Evolutionary conservation across 2,797 vertebrate genomes (phyloP).

Genomic region (Sparidentex hasta): DNA sequence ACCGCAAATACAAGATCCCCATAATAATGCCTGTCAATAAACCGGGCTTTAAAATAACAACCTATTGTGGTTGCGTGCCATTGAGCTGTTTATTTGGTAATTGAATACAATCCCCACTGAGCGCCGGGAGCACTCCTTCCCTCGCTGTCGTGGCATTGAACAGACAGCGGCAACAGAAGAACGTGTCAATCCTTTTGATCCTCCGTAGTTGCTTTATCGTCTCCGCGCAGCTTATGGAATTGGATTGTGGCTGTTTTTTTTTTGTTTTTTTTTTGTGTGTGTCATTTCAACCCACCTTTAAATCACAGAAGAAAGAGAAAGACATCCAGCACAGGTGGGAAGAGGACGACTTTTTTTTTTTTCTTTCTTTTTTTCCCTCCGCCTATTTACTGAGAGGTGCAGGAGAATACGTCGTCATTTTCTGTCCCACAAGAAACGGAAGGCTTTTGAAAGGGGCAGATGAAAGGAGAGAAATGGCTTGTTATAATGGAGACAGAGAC

Average conservation of each 20-base stretch:
- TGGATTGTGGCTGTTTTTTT: constrained; percentile 64
- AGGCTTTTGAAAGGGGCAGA: constrained; percentile 74
- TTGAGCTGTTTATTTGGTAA: constrained; percentile 71
- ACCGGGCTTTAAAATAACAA: constrained; percentile 53
- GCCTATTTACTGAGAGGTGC: constrained; percentile 68
- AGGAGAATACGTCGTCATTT: constrained; percentile 70
- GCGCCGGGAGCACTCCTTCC: constrained; percentile 49
- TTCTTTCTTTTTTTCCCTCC: neutral
- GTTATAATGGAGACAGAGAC: constrained; percentile 37
- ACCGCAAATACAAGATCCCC: constrained; percentile 18
- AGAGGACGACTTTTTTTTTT: constrained; percentile 31
- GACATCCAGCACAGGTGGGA: constrained; percentile 67
- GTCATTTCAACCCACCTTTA: constrained; percentile 61
- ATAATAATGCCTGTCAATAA: constrained; percentile 49
- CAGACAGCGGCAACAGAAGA: constrained; percentile 68
- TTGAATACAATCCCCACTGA: constrained; percentile 66
- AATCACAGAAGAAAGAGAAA: constrained; percentile 50
- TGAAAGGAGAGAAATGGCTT: constrained; percentile 76
- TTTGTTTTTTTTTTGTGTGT: constrained; percentile 8
- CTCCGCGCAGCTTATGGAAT: constrained; percentile 70
- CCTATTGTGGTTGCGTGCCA: constrained; percentile 40
- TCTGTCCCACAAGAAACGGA: constrained; percentile 66
- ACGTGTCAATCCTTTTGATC: constrained; percentile 71
- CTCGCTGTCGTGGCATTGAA: constrained; percentile 38
- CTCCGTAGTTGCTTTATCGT: constrained; percentile 69